Evolutionary conservation across 2,113 vertebrate species (phyloP).

Genomic region (Excalfactoria chinensis): DNA sequence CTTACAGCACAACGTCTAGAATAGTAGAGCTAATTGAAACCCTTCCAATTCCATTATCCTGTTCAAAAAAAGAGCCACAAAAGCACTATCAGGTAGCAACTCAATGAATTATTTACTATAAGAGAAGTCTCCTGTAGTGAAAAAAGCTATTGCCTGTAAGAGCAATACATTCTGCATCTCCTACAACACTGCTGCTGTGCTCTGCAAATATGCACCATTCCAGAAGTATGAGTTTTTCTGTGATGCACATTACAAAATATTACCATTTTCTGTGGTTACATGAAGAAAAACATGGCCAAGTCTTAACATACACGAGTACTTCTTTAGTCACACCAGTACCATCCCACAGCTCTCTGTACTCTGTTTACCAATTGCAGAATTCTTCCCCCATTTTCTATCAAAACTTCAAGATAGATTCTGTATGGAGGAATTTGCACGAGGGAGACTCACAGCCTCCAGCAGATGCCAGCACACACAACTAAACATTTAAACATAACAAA

Average conservation of each 20-base stretch:
- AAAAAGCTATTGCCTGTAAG: not conserved
- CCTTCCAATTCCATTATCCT: not conserved
- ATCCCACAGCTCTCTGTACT: not conserved
- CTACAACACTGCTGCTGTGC: not conserved
- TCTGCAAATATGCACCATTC: not conserved
- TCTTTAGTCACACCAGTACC: not conserved
- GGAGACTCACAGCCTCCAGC: not conserved
- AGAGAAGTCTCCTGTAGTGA: not conserved
- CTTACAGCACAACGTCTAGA: not conserved
- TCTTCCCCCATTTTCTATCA: not conserved
- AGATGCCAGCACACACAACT: not conserved
- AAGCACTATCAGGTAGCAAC: conserved; percentile 32
- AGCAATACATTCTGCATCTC: not conserved
- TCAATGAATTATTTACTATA: conserved; percentile 52
- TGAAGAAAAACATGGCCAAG: not conserved
- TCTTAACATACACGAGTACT: not conserved
- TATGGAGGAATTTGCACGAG: not conserved
- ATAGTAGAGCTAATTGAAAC: not conserved
- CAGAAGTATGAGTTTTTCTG: not conserved
- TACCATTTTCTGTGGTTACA: not conserved
- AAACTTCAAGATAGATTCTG: not conserved
- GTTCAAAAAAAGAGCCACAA: not conserved
- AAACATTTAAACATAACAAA: not conserved
- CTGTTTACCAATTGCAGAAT: not conserved
- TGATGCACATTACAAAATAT: not conserved